Evolutionary conservation across 2,797 vertebrate genomes (phyloP).

Genomic region (Microctenopoma stevenorrisi): DNA sequence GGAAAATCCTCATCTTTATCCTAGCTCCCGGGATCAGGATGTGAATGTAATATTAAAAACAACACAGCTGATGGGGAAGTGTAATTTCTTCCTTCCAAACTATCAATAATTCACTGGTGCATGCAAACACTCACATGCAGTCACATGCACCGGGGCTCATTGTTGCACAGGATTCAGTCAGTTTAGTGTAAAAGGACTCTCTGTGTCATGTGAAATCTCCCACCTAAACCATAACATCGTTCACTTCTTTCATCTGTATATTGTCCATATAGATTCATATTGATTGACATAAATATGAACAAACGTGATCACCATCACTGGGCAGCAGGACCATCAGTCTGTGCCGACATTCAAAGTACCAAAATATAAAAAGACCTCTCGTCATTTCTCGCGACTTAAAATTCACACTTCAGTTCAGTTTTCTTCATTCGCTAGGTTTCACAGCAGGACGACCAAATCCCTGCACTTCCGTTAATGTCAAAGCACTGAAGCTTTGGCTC

Average conservation of each 20-base stretch:
- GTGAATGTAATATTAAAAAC: conserved; percentile 48
- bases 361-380: no score
- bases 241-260: neutral
- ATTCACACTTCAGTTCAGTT: no score
- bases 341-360: conserved; percentile 42
- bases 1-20: neutral
- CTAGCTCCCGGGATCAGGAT: conserved; percentile 10
- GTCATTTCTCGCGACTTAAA: no score
- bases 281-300: no score
- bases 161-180: neutral
- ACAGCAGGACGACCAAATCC: conserved; percentile 29
- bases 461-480: conserved; percentile 36
- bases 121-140: conserved; percentile 20
- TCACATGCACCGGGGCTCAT: conserved; percentile 2
- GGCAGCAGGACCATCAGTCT: conserved; percentile 2
- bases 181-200: neutral
- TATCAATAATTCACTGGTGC: conserved; percentile 63
- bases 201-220: neutral
- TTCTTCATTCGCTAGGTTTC: neutral
- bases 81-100: conserved; percentile 25
- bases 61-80: conserved; percentile 10
- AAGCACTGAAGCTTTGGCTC: conserved; percentile 29
- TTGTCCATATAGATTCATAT: no score
- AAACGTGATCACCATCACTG: no score
- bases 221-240: neutral